Conservation (phyloP, 1,140 invertebrate genomes). For the Lordiphosa collinella region DNA sequence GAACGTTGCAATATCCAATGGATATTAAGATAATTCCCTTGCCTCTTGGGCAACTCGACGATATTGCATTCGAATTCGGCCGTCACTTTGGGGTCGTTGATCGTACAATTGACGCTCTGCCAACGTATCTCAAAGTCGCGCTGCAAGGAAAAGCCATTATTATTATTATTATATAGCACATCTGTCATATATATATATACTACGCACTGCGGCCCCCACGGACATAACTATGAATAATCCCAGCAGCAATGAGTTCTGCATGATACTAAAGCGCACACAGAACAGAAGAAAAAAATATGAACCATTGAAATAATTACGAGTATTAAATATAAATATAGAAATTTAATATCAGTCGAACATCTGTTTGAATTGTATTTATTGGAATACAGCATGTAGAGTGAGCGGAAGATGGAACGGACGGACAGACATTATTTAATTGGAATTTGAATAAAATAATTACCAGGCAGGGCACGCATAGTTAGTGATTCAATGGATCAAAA, state of each 20-base stretch:
- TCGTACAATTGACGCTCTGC: constrained; percentile 38
- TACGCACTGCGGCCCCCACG: constrained; percentile 28
- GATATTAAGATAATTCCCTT: constrained; percentile 40
- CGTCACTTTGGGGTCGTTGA: constrained; percentile 16
- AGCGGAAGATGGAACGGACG: background rate
- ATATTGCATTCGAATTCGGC: constrained; percentile 30
- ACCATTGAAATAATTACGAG: constrained; percentile 36
- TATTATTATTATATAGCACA: background rate
- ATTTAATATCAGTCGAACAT: constrained; percentile 42
- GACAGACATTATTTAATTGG: constrained; percentile 34
- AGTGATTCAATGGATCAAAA: no score
- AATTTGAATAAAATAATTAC: constrained; percentile 42
- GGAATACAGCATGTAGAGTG: background rate
- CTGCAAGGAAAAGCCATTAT: constrained; percentile 17
- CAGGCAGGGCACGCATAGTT: background rate
- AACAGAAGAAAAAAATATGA: constrained; percentile 20
- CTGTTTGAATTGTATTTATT: constrained; percentile 23
- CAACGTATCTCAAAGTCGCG: constrained; percentile 51
- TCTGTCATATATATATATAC: constrained; percentile 5
- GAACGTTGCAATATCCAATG: constrained; percentile 11
- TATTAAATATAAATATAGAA: constrained; percentile 34
- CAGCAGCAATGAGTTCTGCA: constrained; percentile 30
- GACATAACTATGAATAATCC: constrained; percentile 29
- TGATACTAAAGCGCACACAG: constrained; percentile 17
- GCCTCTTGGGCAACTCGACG: constrained; percentile 28